Evolutionary conservation across 2,888 invertebrate genomes (phyloP), one percentile per base, ranked within the genome.

Genomic region (Epicampocera succincta): DNA sequence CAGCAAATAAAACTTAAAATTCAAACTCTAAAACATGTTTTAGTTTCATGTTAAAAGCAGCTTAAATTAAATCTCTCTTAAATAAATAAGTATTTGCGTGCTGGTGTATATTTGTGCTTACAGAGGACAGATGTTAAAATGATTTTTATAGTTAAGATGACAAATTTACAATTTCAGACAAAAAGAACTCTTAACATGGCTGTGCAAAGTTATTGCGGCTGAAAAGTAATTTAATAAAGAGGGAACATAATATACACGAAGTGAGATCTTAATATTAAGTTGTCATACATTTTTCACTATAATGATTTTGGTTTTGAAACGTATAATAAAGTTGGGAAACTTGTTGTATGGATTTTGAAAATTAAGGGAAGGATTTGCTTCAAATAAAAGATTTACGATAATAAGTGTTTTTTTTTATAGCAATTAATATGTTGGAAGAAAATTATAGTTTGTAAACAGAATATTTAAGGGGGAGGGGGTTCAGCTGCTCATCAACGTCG

Each of bases 141-240:
- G 25, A 66, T 60, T 72, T 72, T 73, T 52, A 40, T 33, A 17
- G 29, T 82, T 82, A 78, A 82, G 78, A 74, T 78, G 82, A 82
- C 82, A 82, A 78, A 74, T 78, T 60, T 72, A 50, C 54, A 74
- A 40, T 74, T 61, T 71, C 74, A 74, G 60, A 78, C 78, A 82
- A 78, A 66, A 66, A 54, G 52, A 69, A 52, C 44, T 61, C 21
- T 69, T 76, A 76, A 52, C 46, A 25, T 54, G 52, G n/a, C n/a
- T 61, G 69, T 25, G 68, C 3, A 61, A 76, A 69, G 46, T 69
- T 69, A 61, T 76, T n/a, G 68, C 60, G 21, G 76, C 60, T 76
- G 69, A 69, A 76, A 69, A 50, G 44, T 25, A 42, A 50, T 44
- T 50, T 19, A 44, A 63, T 17, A 15, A 38, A 65, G 33, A 17